Percentiles rank a stretch among this genome's conserved stretches.
Evolutionary conservation across 2,888 invertebrate genomes (phyloP).

Genomic region (Erebia epiphron): DNA sequence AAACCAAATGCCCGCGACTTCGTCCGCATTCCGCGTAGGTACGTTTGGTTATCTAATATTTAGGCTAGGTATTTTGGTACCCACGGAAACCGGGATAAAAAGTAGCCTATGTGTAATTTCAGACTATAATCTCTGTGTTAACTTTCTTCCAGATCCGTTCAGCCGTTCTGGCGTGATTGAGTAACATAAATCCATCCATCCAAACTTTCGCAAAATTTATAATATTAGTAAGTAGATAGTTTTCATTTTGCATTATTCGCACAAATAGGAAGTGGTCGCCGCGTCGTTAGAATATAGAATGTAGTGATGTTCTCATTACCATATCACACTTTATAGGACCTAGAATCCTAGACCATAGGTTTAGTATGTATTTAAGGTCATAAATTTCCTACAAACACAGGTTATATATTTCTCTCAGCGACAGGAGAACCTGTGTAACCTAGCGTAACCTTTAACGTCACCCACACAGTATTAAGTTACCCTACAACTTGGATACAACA

Average conservation of each 20-base stretch:
- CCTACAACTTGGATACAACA: background rate
- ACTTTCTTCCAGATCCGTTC: too few relatives aligned
- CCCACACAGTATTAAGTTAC: constrained; percentile 17
- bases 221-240: too few relatives aligned
- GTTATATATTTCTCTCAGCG: constrained; percentile 12
- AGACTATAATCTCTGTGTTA: too few relatives aligned
- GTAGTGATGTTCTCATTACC: background rate
- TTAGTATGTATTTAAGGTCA: background rate
- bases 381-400: constrained; percentile 14
- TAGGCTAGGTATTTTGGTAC: too few relatives aligned
- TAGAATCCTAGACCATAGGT: background rate
- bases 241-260: too few relatives aligned
- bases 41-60: too few relatives aligned
- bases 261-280: too few relatives aligned
- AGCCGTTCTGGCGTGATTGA: too few relatives aligned
- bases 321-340: background rate
- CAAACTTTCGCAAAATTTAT: background rate
- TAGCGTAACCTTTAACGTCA: constrained; percentile 10
- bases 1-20: too few relatives aligned
- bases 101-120: background rate
- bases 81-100: background rate
- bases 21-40: too few relatives aligned
- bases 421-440: constrained; percentile 12
- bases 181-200: background rate
- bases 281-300: background rate